Base-by-base conservation (phyloP, 2,888 invertebrate species). In the Pammene fasciana region DNA sequence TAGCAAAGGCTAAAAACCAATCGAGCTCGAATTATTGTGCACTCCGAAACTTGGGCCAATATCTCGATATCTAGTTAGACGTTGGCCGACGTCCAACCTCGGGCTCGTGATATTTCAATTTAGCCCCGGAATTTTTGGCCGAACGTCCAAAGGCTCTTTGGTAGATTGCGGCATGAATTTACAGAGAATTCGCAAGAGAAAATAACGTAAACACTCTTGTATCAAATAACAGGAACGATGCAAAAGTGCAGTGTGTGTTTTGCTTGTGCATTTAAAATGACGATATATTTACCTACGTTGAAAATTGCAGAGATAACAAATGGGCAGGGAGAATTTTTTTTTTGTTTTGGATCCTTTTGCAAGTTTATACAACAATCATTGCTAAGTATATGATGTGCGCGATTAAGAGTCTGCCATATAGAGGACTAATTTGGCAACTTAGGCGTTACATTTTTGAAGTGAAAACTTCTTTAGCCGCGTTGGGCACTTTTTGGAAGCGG, bases 51-150 rank as follows among this genome's bases (percentile, higher is more conserved):
- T 43, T 34, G 34, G 41, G 26, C 16, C 67, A 13, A 18, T 64
- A 57, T 64, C 50, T 57, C 41, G 14, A 50, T 50, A 43, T 48
- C 68, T 50, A 68, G 68, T 62, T 57, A 68, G 56, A 9, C 48
- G 26, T 50, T 68, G 68, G 68, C 62, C 34, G 50, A 4, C 43
- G 0, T 50, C 68, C 68, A 68, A 68, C 13, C 9, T 34, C 18
- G n/a, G 41, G 4, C 36, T 50, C 36, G 52, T 18, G 62, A 64
- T 68, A 68, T 68, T 64, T 64, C 68, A 68, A 68, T 68, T 68
- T 68, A 34, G 56, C 9, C 13, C 13, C 26, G 18, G 36, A 43
- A 50, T 64, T 62, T 68, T 64, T 64, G 43, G 56, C 68, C 11
- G 13, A 38, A 14, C 18, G 13, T 41, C 67, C 60, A 60, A 67